Percentiles rank a stretch among this genome's conserved stretches.
phyloP scores from a whole-genome alignment of 2,113 vertebrate species.

The Fregata magnificens region DNA sequence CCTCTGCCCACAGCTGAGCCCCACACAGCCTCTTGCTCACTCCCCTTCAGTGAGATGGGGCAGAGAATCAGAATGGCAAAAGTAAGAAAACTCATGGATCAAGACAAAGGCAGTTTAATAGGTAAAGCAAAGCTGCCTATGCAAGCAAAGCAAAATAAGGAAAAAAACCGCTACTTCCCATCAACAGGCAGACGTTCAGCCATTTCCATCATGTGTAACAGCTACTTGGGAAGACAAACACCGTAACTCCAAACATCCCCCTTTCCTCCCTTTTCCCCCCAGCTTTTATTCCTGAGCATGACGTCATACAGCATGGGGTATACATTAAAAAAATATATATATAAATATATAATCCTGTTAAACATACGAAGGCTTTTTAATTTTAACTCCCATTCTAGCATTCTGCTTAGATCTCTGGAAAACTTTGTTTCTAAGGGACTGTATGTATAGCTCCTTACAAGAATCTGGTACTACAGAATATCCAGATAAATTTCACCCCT shows the following conservation, averaged over 20 bases:
- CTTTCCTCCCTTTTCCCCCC: not conserved
- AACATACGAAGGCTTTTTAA: not conserved
- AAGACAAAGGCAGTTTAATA: not conserved
- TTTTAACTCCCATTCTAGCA: not conserved
- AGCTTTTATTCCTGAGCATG: not conserved
- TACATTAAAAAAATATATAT: not conserved
- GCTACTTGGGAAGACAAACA: not conserved
- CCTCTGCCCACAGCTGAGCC: not conserved
- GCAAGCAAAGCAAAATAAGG: not conserved
- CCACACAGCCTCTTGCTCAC: not conserved
- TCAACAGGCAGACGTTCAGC: not conserved
- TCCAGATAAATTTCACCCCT: not conserved
- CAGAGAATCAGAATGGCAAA: not conserved
- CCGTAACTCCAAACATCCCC: not conserved
- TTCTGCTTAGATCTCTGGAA: not conserved
- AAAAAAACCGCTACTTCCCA: not conserved
- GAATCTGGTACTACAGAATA: not conserved
- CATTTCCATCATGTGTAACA: not conserved
- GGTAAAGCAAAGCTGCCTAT: not conserved
- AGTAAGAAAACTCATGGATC: not conserved
- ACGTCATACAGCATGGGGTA: rapidly evolving
- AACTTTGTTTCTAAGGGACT: not conserved
- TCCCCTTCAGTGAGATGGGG: no score
- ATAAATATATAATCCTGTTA: not conserved
- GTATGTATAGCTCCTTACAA: not conserved